Evolutionary conservation across 2,888 invertebrate genomes (phyloP).

Genomic region (Subacronicta megacephala): DNA sequence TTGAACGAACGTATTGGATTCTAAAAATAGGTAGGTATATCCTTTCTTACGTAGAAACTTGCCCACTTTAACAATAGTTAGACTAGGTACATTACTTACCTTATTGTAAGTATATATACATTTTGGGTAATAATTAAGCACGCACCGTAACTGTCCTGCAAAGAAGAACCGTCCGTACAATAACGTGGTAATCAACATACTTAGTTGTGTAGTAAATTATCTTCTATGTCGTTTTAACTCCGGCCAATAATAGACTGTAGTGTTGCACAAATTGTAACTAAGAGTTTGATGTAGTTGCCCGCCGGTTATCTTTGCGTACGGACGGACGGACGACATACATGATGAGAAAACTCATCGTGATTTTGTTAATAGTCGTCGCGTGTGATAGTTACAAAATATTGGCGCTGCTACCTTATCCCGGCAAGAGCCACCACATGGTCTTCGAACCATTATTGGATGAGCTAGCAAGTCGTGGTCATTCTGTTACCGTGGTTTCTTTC

Average conservation of each 20-base stretch:
- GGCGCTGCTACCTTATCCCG: slow-evolving; percentile 79
- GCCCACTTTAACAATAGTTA: too few species aligned
- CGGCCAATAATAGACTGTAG: slow-evolving; percentile 42
- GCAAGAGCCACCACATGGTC: slow-evolving; percentile 86
- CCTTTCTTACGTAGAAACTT: too few species aligned
- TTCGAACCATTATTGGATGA: slow-evolving; percentile 82
- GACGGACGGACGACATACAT: slow-evolving; percentile 38
- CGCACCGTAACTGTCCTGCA: too few species aligned
- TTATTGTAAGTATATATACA: too few species aligned
- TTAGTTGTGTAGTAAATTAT: slow-evolving; percentile 20
- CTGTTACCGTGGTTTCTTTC: slow-evolving; percentile 83
- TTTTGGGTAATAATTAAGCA: too few species aligned
- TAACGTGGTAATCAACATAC: slow-evolving; percentile 2
- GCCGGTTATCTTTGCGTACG: slow-evolving; percentile 22
- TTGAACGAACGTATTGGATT: too few species aligned
- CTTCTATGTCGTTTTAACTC: slow-evolving; percentile 22
- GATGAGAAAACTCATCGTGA: slow-evolving; percentile 40
- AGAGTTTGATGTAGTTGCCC: slow-evolving; percentile 32
- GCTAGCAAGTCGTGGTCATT: slow-evolving; percentile 78
- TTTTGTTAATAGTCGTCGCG: slow-evolving; percentile 41
- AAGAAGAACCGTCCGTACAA: slow-evolving; percentile 1
- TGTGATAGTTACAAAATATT: slow-evolving; percentile 70
- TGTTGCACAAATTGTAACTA: slow-evolving; percentile 38
- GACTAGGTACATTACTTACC: too few species aligned
- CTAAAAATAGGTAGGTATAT: too few species aligned